phyloP scores from a whole-genome alignment of 2,797 vertebrate species.

The Crax fasciolata region DNA sequence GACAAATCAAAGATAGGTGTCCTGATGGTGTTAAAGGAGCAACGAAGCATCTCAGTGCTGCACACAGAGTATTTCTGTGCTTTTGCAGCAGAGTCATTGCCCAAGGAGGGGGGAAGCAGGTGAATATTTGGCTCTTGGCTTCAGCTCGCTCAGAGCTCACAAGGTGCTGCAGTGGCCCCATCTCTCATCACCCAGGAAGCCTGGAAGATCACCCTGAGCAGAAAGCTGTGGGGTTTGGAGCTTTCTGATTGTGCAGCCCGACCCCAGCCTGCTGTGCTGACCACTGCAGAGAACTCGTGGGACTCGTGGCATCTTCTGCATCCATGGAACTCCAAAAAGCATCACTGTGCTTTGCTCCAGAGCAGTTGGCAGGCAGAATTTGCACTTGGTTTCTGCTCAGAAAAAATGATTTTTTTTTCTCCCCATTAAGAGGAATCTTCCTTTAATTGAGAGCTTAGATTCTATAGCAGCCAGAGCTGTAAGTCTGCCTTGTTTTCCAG shows the following conservation, averaged over 20 bases:
- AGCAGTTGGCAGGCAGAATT: not conserved
- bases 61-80: accelerated
- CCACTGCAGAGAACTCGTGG: not conserved
- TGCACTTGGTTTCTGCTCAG: not conserved
- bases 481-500: not conserved
- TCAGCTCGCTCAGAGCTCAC: not conserved
- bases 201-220: not conserved
- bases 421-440: not conserved
- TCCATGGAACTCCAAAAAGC: not conserved
- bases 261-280: accelerated
- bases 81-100: not conserved
- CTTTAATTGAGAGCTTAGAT: not conserved
- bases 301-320: not conserved
- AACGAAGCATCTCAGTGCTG: not conserved
- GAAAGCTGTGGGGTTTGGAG: accelerated
- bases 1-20: not conserved
- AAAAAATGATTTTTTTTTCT: not conserved
- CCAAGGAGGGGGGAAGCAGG: accelerated
- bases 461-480: not conserved
- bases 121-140: not conserved
- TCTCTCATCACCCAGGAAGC: not conserved
- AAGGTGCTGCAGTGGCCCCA: not conserved
- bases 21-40: not conserved
- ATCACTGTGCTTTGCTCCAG: not conserved
- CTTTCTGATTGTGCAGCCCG: not conserved